phyloP scores from a whole-genome alignment of 2,888 invertebrate genomes.

The Drosophila emarginata region DNA sequence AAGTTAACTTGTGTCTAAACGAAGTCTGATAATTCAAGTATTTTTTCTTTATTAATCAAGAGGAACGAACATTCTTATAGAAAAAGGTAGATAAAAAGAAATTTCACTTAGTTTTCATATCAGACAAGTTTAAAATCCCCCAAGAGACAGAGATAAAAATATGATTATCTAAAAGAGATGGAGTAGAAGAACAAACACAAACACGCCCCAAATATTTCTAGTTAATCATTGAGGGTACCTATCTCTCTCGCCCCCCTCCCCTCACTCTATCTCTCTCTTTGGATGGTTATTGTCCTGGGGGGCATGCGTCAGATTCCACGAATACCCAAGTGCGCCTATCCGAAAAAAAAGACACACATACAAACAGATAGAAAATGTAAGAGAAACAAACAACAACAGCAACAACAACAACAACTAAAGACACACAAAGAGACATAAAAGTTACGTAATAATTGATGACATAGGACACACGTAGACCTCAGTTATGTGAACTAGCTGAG shows the following conservation, averaged over 20 bases:
- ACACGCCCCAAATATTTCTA: constrained; percentile 71
- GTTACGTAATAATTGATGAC: constrained; percentile 79
- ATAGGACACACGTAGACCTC: constrained; percentile 69
- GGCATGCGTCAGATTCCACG: constrained; percentile 59
- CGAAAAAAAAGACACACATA: constrained; percentile 4
- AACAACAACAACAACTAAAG: not conserved
- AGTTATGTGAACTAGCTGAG: constrained; percentile 22
- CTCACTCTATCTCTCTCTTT: no score
- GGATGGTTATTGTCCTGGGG: constrained; percentile 39
- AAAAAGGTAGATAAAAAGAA: not conserved
- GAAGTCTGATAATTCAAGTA: not conserved
- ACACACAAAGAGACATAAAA: constrained; percentile 46
- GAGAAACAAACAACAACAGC: constrained; percentile 8
- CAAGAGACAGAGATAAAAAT: not conserved
- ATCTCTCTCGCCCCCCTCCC: no score
- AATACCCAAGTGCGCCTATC: constrained; percentile 45
- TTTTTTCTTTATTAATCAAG: no score
- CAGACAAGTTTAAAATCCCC: no score
- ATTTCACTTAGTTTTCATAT: not conserved
- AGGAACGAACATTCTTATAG: no score
- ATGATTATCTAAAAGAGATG: constrained; percentile 19
- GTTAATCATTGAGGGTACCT: constrained; percentile 54
- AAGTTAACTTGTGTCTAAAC: not conserved
- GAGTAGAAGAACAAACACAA: constrained; percentile 24
- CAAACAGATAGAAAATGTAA: not conserved